These are phyloP conservation scores for Alligator mississippiensis DNA, from an alignment of 2,113 vertebrate species.

Conservation along the genomic window DNA sequence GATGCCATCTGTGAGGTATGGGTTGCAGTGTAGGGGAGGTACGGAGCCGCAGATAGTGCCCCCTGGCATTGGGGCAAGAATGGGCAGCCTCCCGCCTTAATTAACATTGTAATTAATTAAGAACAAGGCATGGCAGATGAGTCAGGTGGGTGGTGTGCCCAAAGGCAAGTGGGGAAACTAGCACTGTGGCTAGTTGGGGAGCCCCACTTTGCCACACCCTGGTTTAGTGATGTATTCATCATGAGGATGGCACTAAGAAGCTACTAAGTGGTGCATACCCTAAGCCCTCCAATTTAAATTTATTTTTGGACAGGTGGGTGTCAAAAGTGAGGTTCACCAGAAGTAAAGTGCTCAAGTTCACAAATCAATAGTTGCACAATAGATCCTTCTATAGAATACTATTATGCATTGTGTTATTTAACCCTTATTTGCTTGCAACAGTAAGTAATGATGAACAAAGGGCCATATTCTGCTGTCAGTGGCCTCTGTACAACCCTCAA, in stretches of 20 bases:
- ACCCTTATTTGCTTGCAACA: accelerated
- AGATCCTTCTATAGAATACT: neutral
- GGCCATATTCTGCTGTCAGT: neutral
- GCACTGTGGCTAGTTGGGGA: too few relatives aligned
- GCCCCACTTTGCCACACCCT: neutral
- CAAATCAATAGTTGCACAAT: too few relatives aligned
- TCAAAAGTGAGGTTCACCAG: accelerated
- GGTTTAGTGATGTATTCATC: neutral
- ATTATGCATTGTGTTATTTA: neutral
- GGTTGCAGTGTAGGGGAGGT: too few relatives aligned
- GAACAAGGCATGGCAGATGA: too few relatives aligned
- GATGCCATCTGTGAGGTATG: too few relatives aligned
- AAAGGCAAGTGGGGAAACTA: neutral
- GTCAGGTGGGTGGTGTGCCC: too few relatives aligned
- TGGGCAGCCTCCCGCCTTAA: too few relatives aligned
- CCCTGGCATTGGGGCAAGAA: too few relatives aligned
- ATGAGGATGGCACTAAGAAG: neutral
- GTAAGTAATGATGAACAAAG: neutral
- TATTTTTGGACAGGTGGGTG: accelerated
- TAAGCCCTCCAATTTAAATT: neutral
- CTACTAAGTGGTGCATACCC: neutral
- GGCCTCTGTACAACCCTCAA: neutral
- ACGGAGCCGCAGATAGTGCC: too few relatives aligned
- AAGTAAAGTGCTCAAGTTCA: neutral
- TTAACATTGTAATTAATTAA: too few relatives aligned